Conservation (phyloP, 2,888 invertebrate species). For the Corbicula japonica region DNA sequence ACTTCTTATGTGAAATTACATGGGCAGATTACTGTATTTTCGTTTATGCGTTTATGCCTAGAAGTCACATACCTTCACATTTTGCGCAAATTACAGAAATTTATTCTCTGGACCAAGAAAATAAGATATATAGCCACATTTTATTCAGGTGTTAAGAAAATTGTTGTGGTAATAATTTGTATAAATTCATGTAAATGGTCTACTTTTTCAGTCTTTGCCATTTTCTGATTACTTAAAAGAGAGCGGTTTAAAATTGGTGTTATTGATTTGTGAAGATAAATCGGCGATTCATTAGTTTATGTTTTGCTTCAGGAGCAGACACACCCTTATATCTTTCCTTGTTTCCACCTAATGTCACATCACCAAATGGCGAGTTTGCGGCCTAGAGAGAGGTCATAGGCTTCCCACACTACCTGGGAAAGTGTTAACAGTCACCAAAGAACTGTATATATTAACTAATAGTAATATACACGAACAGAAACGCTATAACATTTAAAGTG, state of each 20-base stretch:
- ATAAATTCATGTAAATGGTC: neutral
- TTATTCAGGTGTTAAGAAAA: too few relatives aligned
- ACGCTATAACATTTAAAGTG: neutral
- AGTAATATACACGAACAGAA: neutral
- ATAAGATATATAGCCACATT: too few relatives aligned
- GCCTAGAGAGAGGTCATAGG: slow-evolving; percentile 44
- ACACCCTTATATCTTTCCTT: slow-evolving; percentile 72
- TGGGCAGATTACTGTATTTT: too few relatives aligned
- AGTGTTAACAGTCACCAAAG: neutral
- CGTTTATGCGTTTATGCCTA: too few relatives aligned
- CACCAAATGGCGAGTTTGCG: slow-evolving; percentile 67
- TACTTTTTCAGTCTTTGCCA: neutral
- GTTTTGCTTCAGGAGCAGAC: slow-evolving; percentile 69
- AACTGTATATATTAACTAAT: neutral
- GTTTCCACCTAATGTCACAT: slow-evolving; percentile 58
- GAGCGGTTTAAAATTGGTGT: neutral
- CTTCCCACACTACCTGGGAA: neutral
- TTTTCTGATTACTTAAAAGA: neutral
- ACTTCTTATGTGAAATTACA: too few relatives aligned
- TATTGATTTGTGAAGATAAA: neutral
- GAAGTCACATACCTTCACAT: too few relatives aligned
- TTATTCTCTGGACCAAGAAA: too few relatives aligned
- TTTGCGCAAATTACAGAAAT: too few relatives aligned
- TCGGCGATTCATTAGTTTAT: neutral
- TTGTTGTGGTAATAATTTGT: neutral